These are phyloP conservation scores for Charadrius vociferus DNA, from an alignment of 2,113 vertebrate genomes.

Conservation along the genomic window DNA sequence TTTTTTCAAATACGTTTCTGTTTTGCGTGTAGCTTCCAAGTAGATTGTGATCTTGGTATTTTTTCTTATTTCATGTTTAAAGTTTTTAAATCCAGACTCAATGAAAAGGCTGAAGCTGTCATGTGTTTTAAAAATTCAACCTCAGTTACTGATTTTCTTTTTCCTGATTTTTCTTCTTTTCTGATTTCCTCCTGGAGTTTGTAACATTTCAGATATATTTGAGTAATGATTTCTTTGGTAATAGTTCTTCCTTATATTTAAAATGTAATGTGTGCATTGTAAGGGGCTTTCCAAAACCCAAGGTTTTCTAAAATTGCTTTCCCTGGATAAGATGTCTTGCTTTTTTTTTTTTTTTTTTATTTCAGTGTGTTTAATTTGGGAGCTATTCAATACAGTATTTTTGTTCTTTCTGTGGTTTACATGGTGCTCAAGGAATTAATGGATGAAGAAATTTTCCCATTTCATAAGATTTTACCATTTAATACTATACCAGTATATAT, in stretches of 20 bases:
- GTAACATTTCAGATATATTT: not conserved
- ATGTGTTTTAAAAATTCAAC: not conserved
- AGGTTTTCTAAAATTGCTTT: not conserved
- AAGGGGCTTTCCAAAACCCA: not conserved
- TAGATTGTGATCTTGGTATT: not conserved
- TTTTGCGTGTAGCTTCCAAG: conserved; percentile 12
- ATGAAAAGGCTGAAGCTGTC: not conserved
- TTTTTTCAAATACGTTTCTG: conserved; percentile 23
- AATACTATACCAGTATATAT: not conserved
- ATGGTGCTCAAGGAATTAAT: not conserved
- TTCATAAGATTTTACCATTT: not conserved
- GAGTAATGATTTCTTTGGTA: not conserved
- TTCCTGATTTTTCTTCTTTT: not conserved
- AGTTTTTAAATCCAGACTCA: not conserved
- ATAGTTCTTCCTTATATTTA: not conserved
- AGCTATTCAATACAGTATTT: not conserved
- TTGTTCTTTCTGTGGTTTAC: not conserved
- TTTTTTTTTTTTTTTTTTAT: rapidly evolving
- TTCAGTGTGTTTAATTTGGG: not conserved
- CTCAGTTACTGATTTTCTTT: not conserved
- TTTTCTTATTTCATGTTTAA: not conserved
- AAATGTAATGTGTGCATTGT: not conserved
- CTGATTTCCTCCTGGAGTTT: not conserved
- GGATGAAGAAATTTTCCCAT: not conserved
- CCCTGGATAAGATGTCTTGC: not conserved